phyloP scores from a whole-genome alignment of 2,797 vertebrate species.

The Tapera naevia region DNA sequence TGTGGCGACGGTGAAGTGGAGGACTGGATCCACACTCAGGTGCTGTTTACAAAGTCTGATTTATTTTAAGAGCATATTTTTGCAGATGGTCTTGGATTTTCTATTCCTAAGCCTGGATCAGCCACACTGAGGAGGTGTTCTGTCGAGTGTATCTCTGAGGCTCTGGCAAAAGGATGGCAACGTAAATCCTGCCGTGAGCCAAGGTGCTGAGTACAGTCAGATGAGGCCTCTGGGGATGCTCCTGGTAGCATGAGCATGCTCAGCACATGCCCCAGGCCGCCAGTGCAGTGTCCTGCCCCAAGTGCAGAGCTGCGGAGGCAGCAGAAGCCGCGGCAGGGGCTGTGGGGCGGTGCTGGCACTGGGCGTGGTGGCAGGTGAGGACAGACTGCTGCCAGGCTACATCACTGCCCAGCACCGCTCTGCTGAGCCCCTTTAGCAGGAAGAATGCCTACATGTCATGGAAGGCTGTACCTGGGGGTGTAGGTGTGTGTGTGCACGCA shows the following conservation, averaged over 20 bases:
- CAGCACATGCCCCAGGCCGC: fast-evolving
- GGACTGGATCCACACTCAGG: neutral
- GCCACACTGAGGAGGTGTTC: neutral
- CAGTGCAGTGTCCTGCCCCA: neutral
- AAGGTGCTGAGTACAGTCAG: neutral
- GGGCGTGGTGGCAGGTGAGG: neutral
- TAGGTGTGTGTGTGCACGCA: neutral
- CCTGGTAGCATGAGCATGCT: neutral
- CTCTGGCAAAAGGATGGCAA: slow-evolving; percentile 23
- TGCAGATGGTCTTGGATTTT: neutral
- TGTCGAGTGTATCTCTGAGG: slow-evolving; percentile 4
- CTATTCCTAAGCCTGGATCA: slow-evolving; percentile 4
- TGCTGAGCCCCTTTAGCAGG: neutral
- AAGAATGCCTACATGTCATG: fast-evolving
- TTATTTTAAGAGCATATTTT: neutral
- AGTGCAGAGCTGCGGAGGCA: neutral
- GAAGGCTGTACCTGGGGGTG: neutral
- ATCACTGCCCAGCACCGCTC: neutral
- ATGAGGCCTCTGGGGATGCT: neutral
- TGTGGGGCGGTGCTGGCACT: neutral
- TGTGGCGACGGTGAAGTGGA: neutral
- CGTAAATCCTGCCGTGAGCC: neutral
- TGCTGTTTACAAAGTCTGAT: neutral
- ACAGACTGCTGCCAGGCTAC: neutral
- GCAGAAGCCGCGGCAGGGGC: neutral